Base-by-base conservation (phyloP, 2,888 invertebrate genomes). In the Alloscopus bannaensis region DNA sequence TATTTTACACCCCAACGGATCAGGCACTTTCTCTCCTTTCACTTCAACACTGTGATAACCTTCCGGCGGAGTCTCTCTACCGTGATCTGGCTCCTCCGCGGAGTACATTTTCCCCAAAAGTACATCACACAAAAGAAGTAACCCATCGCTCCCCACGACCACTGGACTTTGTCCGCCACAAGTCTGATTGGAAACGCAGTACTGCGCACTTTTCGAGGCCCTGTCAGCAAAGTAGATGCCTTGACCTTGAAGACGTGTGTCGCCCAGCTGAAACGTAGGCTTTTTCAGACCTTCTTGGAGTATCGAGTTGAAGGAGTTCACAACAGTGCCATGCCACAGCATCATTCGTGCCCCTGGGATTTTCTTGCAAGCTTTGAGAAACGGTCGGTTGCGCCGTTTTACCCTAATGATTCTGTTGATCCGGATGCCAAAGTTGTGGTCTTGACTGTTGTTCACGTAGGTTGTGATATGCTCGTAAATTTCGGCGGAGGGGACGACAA, bases 41-140 rank as follows among this genome's bases (percentile, higher is more conserved):
- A 29, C n/a, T 29, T n/a, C 31, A n/a, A 59, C 29, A 3, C 29
- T 29, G 29, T 59, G 31, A 59, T 1, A 59, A 18, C n/a, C 1
- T 11, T 2, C 3, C n/a, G 65, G 65, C 3, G 65, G 42, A 18
- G 8, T 1, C 3, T 22, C 26, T 4, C 6, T 11, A 16, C 2
- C n/a, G 18, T 42, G 22, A 11, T 65, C 18, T 31, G 64, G 31
- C 3, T 45, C 1, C 8, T 47, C 29, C 2, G 69, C 68, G 16
- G 68, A 64, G 26, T 78, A 78, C 36, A 26, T 42, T n/a, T 69
- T 64, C 11, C 81, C 81, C 24, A 81, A 16, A 13, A 64, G 20
- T 0, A 81, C 81, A 26, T 81, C 81, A 22, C 81, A 81, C 1
- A 81, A 26, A 24, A 78, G 57, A 40, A 81, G 16, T 57, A 68